Conservation (phyloP, 1,140 invertebrate genomes). For the Zophobas atratus region DNA sequence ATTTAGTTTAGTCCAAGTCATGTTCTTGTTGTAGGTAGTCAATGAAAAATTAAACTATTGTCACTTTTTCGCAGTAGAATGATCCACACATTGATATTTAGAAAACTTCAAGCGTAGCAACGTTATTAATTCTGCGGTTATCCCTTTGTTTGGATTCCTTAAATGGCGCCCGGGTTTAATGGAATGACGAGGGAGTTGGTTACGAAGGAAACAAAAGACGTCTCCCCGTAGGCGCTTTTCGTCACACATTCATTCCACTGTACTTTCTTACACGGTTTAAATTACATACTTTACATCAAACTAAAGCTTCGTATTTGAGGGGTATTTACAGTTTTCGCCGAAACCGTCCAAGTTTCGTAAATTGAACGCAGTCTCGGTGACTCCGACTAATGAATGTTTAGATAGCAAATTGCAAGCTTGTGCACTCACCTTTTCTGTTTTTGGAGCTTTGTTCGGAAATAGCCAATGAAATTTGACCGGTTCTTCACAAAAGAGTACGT, state of each 20-base stretch:
- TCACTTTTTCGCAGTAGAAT: too few relatives aligned
- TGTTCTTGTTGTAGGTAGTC: too few relatives aligned
- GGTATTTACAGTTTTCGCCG: not conserved
- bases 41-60: too few relatives aligned
- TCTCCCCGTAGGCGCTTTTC: not conserved
- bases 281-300: slow-evolving; percentile 1
- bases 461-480: not conserved
- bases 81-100: too few relatives aligned
- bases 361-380: too few relatives aligned
- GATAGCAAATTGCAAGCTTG: too few relatives aligned
- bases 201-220: not conserved
- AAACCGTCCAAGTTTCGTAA: not conserved
- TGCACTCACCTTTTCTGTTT: not conserved
- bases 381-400: too few relatives aligned
- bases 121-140: not conserved
- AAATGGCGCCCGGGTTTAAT: not conserved
- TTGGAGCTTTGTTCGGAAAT: not conserved
- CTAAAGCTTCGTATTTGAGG: not conserved
- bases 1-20: too few relatives aligned
- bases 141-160: not conserved
- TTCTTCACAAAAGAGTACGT: not conserved
- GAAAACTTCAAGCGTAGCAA: not conserved
- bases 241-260: slow-evolving; percentile 15
- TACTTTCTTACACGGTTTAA: not conserved
- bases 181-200: not conserved